Base-by-base conservation (phyloP, 2,888 invertebrate genomes). In the Therioaphis trifolii region DNA sequence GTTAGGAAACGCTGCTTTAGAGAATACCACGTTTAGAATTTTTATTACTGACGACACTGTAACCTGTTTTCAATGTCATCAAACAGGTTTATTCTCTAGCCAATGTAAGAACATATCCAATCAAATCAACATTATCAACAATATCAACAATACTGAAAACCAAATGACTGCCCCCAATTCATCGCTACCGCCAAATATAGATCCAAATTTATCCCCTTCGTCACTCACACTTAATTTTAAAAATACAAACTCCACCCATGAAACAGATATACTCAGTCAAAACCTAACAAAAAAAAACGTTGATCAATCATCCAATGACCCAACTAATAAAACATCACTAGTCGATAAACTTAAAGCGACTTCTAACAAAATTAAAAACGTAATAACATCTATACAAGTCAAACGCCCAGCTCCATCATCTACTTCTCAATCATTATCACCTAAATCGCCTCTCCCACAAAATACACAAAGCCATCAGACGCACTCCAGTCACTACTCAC, bases 51-150 rank as follows among this genome's bases (percentile, higher is more conserved):
- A 61, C 27, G 24, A 61, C 21, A 61, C 61, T 4, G 52, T 52
- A 52, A 52, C 52, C 18, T 7, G 52, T 52, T 52, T 52, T 52
- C 52, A 52, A 52, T 52, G 61, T 61, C 61, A 61, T 61, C 24
- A 61, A 61, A 61, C 61, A 27, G 61, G 61, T 27, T 24, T 21
- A 5, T 61, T 21, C 21, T 61, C 61, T 4, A 61, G 61, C 4
- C 4, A 61, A 61, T 61, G 61, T 61, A 61, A 21, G 2, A 61
- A 61, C 24, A 61, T 14, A 9, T 7, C 21, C 27, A 14, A 21
- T 27, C 61, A 61, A 61, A 9, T 61, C 9, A 27, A 61, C 61
- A 61, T 61, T 21, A n/a, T 27, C 14, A 18, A n/a, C n/a, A n/a
- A n/a, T n/a, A n/a, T n/a, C n/a, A 27, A 61, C 4, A 61, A 61